Percentiles rank a stretch among this genome's conserved stretches.
Evolutionary conservation across 2,888 invertebrate species (phyloP).

Genomic region (Flexamia atlantica): DNA sequence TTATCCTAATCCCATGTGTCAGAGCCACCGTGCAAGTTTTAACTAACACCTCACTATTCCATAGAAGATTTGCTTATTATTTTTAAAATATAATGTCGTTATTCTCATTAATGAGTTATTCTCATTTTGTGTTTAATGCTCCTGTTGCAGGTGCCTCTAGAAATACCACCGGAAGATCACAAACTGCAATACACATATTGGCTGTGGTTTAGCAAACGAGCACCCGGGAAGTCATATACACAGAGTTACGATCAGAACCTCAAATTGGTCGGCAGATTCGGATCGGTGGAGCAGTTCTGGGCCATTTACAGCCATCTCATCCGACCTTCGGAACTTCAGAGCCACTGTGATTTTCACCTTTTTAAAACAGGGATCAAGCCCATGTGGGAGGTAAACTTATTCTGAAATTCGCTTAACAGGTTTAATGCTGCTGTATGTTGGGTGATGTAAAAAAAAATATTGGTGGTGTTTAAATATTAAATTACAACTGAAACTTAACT

Average conservation of each 20-base stretch:
- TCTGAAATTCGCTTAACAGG: no score
- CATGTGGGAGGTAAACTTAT: slow-evolving; percentile 98
- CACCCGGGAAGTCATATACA: slow-evolving; percentile 79
- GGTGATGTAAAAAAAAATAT: no score
- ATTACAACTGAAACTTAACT: no score
- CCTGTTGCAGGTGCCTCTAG: slow-evolving; percentile 78
- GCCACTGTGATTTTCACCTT: slow-evolving; percentile 95
- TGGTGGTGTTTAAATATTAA: no score
- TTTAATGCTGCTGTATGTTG: no score
- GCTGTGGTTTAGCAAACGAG: slow-evolving; percentile 89
- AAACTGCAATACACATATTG: slow-evolving; percentile 96
- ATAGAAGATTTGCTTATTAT: no score
- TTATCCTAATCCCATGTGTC: no score
- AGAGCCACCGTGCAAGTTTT: no score
- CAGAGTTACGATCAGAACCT: slow-evolving; percentile 87
- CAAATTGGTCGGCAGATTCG: slow-evolving; percentile 92
- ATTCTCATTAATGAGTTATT: no score
- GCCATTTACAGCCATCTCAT: slow-evolving; percentile 94
- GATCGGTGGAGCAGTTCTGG: slow-evolving; percentile 99
- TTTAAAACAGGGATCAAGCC: slow-evolving; percentile 99
- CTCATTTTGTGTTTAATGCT: no score
- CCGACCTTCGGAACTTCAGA: slow-evolving; percentile 92
- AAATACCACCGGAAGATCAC: slow-evolving; percentile 91
- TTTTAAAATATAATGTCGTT: no score
- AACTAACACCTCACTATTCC: no score